Evolutionary conservation across 2,113 vertebrate genomes (phyloP).

Genomic region (Coregonus clupeaformis): DNA sequence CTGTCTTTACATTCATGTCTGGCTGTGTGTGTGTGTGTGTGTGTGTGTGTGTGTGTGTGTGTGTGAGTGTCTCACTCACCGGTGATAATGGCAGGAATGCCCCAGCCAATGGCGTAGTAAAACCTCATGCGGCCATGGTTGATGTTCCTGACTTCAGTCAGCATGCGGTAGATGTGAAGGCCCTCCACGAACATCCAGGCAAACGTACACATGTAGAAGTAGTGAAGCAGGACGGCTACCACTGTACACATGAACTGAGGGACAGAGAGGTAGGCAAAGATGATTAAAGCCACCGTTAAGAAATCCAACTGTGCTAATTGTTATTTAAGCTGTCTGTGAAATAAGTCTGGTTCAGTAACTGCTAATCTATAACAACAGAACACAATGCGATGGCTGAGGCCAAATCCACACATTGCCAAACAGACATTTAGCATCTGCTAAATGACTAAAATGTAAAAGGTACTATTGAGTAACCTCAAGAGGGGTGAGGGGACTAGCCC

Average conservation of each 20-base stretch:
- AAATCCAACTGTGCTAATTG: not conserved
- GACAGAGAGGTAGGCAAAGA: conserved; percentile 29
- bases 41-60: not conserved
- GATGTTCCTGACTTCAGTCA: conserved; percentile 85
- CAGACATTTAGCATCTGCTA: too few relatives aligned
- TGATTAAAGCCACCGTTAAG: not conserved
- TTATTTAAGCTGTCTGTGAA: too few relatives aligned
- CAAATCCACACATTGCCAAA: too few relatives aligned
- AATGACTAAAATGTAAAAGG: too few relatives aligned
- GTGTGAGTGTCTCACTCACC: conserved; percentile 61
- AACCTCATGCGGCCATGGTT: conserved; percentile 84
- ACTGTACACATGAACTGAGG: conserved; percentile 82
- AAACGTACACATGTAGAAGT: conserved; percentile 83
- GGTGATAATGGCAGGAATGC: conserved; percentile 83
- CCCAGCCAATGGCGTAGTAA: conserved; percentile 86
- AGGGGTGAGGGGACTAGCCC: too few relatives aligned
- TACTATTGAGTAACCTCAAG: too few relatives aligned
- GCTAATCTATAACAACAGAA: not conserved
- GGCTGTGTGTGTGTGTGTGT: too few relatives aligned
- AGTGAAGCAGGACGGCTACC: conserved; percentile 84
- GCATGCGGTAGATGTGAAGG: conserved; percentile 85
- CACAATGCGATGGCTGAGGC: too few relatives aligned
- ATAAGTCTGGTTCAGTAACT: not conserved
- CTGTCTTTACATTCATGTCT: conserved; percentile 4
- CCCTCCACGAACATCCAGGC: conserved; percentile 88